These are phyloP conservation scores for Lissocephala sabroskyi DNA, from an alignment of 2,888 invertebrate genomes.

Conservation along the genomic window DNA sequence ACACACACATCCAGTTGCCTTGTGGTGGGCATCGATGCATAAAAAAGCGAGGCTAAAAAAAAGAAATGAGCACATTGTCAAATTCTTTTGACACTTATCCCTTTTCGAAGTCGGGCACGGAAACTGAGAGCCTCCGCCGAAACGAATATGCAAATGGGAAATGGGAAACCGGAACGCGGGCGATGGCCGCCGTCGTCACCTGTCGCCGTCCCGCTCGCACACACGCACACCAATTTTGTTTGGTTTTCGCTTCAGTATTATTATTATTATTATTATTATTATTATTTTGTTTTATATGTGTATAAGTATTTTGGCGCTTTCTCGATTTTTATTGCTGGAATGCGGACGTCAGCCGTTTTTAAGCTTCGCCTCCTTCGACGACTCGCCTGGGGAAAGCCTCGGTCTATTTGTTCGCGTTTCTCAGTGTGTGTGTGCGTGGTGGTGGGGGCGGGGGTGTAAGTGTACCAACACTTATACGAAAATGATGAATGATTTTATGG, in stretches of 20 bases:
- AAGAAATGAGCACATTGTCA: slow-evolving; percentile 50
- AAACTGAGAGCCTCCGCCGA: slow-evolving; percentile 8
- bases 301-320: slow-evolving; percentile 44
- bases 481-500: slow-evolving; percentile 71
- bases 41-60: slow-evolving; percentile 41
- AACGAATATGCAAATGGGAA: slow-evolving; percentile 42
- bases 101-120: slow-evolving; percentile 23
- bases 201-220: slow-evolving; percentile 55
- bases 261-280: slow-evolving; percentile 50
- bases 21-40: slow-evolving; percentile 35
- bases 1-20: not conserved
- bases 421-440: slow-evolving; percentile 22
- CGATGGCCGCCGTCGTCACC: slow-evolving; percentile 42
- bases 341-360: slow-evolving; percentile 65
- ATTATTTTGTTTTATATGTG: slow-evolving; percentile 50
- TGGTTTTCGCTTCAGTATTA: slow-evolving; percentile 38
- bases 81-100: slow-evolving; percentile 68
- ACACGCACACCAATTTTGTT: slow-evolving; percentile 26
- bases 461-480: slow-evolving; percentile 61
- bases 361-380: slow-evolving; percentile 14
- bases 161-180: slow-evolving; percentile 23
- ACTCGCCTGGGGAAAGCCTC: not conserved
- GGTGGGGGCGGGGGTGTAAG: slow-evolving; percentile 31
- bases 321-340: slow-evolving; percentile 63
- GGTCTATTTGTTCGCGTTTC: slow-evolving; percentile 1